Base-by-base conservation (phyloP, 2,888 invertebrate species). In the Lithophane leautieri region DNA sequence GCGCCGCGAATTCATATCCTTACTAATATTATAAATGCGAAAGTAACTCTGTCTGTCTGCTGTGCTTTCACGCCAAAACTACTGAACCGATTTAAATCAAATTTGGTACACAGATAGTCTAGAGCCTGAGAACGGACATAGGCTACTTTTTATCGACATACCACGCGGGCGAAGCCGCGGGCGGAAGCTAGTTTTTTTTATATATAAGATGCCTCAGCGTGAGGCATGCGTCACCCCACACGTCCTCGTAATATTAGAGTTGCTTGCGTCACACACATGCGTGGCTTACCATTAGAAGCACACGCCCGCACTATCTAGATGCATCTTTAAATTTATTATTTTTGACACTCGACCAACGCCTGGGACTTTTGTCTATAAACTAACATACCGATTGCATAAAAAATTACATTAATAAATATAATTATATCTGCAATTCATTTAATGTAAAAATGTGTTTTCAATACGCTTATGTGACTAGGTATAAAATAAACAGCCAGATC, bases 401-500 rank as follows among this genome's bases (percentile, higher is more conserved):
- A 14, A n/a, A 62, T n/a, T 19, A 16, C 28, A 50, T 14, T 61
- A 3, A 50, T 14, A 68, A 1, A 56, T 19, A 56, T n/a, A n/a
- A n/a, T n/a, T 28, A 50, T 22, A 44, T 28, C 9, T 12, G 69
- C n/a, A 28, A 14, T 47, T 34, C 42, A 58, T 22, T 70, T 34
- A 2, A 47, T 22, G 3, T 61, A 52, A 40, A 22, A 50, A 58
- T 61, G 14, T 52, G n/a, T 52, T 73, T 62, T 61, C 22, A 56
- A 68, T 68, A 73, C 61, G 61, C 87, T 86, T 86, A 86, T 44
- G 40, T 79, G 89, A 89, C 88, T 89, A 89, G 86, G 72, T 72
- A 82, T 77, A 78, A 79, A 78, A 80, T 62, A 75, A 84, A 83
- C 83, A 83, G 83, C 83, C 83, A 75, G 22, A 70, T 73, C 34